Evolutionary conservation across 2,797 vertebrate genomes (phyloP).

Genomic region (Mormyrus proboscirostris): DNA sequence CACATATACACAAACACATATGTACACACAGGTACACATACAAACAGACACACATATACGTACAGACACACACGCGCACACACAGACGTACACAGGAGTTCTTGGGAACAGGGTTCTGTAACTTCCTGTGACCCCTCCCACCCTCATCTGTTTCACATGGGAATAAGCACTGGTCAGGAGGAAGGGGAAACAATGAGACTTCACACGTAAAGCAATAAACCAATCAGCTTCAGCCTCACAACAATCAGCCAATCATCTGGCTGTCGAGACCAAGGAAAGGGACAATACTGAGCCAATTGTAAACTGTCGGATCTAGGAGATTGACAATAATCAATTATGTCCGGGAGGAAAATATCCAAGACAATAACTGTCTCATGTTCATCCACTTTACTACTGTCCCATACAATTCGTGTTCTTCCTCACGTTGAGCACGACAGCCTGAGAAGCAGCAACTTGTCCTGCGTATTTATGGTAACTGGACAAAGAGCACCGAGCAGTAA

Average conservation of each 20-base stretch:
- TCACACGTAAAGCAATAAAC: slow-evolving; percentile 29
- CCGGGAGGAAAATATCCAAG: slow-evolving; percentile 66
- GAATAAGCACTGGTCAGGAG: slow-evolving; percentile 87
- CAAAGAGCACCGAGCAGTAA: background rate
- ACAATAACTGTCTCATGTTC: slow-evolving; percentile 64
- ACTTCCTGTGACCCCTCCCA: slow-evolving; percentile 71
- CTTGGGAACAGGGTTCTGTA: slow-evolving; percentile 40
- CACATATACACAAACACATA: background rate
- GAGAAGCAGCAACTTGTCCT: background rate
- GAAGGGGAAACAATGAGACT: slow-evolving; percentile 97
- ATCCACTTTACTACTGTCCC: slow-evolving; percentile 51
- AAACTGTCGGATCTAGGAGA: slow-evolving; percentile 84
- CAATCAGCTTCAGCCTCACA: slow-evolving; percentile 65
- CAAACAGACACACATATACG: background rate
- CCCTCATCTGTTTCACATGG: slow-evolving; percentile 92
- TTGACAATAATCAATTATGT: slow-evolving; percentile 86
- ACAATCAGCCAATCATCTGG: slow-evolving; percentile 94
- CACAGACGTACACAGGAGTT: background rate
- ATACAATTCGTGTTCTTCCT: slow-evolving; percentile 49
- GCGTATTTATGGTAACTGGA: background rate
- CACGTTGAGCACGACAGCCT: slow-evolving; percentile 5
- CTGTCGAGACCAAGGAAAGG: slow-evolving; percentile 79
- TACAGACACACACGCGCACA: background rate
- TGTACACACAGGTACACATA: background rate
- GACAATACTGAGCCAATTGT: slow-evolving; percentile 91